Conservation (phyloP, 2,797 vertebrate genomes). For the Leucoraja ocellata region DNA sequence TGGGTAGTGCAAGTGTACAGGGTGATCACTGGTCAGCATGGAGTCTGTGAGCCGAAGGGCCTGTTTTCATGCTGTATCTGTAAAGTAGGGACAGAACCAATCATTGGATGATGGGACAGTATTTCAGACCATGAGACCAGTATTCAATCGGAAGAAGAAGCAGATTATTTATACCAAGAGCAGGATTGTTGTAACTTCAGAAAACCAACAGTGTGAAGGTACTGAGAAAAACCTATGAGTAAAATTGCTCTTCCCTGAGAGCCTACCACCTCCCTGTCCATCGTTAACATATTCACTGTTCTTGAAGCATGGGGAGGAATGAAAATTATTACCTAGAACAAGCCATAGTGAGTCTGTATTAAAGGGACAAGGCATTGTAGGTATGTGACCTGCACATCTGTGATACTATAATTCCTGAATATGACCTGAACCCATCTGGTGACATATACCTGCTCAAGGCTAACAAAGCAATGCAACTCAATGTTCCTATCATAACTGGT, state of each 20-base stretch:
- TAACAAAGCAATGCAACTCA: too few relatives aligned
- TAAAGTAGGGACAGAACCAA: neutral
- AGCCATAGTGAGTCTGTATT: neutral
- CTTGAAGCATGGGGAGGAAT: neutral
- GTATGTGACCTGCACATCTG: too few relatives aligned
- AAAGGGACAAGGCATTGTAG: too few relatives aligned
- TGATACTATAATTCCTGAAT: too few relatives aligned
- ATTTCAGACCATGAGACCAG: neutral
- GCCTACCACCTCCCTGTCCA: neutral
- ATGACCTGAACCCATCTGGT: too few relatives aligned
- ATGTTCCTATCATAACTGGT: too few relatives aligned
- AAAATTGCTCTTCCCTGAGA: neutral
- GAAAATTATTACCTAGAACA: neutral
- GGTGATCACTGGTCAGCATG: too few relatives aligned
- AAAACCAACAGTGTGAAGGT: neutral
- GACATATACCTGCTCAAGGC: too few relatives aligned
- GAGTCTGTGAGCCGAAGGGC: too few relatives aligned
- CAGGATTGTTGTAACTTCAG: neutral
- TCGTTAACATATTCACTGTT: neutral
- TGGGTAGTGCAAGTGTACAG: too few relatives aligned
- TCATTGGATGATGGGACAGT: neutral
- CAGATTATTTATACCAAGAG: neutral
- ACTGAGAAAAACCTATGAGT: neutral
- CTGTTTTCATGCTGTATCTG: too few relatives aligned
- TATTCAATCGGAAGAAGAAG: neutral